Base-by-base conservation (phyloP, 2,797 vertebrate species). In the Sphenodon punctatus region DNA sequence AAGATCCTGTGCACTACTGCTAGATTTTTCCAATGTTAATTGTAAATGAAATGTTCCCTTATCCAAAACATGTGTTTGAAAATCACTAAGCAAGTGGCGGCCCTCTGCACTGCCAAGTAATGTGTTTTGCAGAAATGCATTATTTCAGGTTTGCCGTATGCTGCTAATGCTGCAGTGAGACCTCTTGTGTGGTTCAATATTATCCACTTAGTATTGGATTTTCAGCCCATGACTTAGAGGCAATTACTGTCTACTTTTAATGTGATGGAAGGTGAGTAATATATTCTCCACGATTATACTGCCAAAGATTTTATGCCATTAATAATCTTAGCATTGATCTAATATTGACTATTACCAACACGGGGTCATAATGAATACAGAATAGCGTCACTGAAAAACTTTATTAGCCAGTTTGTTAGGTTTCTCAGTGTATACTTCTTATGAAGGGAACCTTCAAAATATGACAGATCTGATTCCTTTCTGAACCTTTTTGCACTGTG, bases 121-220 rank as follows among this genome's bases (percentile, higher is more conserved):
- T 46, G 38, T 55, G 59, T 25, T 75, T 76, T 22, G 30, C 63
- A 46, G 27, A 45, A 46, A 36, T 30, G 34, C 25, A 66, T 48
- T 34, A 48, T 15, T 32, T 43, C 19, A 58, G 17, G 19, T 34
- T 34, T 53, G 51, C 15, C 30, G 27, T 58, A 22, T 66, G 45
- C 22, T 36, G 42, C 39, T 86, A 39, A 7, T 84, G 65, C 48
- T 90, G 61, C 43, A 68, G 14, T 61, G 72, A 65, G 61, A 76
- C 65, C 8, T 83, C 78, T 70, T 25, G 23, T 25, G 36, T 60
- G 11, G 60, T 81, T 92, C 84, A 65, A 77, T n/a, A n/a, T n/a
- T 88, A 88, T 55, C 69, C 80, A 75, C 59, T 88, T 83, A 87
- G 51, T 59, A 79, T 0, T 59, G 67, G 73, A 83, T 81, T 81